Percentiles rank a stretch among this genome's conserved stretches.
Evolutionary conservation across 2,113 vertebrate genomes (phyloP).

Genomic region (Pleuronectes platessa): DNA sequence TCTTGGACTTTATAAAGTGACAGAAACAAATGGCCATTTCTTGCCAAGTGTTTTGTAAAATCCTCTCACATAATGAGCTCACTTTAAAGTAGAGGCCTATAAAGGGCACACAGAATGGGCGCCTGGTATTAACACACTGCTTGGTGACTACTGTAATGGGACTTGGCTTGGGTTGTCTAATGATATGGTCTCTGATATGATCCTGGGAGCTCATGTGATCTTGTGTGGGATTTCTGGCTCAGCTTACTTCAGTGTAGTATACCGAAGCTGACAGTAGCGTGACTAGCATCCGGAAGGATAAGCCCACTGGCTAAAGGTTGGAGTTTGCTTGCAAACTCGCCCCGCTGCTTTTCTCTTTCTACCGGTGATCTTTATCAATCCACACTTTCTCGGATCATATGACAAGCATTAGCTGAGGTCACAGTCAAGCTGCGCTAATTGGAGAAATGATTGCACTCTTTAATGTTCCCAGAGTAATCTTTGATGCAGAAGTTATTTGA

Average conservation of each 20-base stretch:
- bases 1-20: not conserved
- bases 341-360: not conserved
- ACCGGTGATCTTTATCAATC: conserved; percentile 46
- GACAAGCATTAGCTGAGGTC: conserved; percentile 61
- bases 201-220: conserved; percentile 60
- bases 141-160: conserved; percentile 6
- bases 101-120: not conserved
- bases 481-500: conserved; percentile 50
- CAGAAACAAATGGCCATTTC: not conserved
- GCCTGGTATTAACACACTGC: conserved; percentile 10
- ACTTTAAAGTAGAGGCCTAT: conserved; percentile 9
- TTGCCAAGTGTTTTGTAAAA: conserved; percentile 28
- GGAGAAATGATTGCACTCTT: conserved; percentile 27
- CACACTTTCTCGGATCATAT: conserved; percentile 52
- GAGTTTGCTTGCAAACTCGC: conserved; percentile 27
- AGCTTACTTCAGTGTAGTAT: conserved; percentile 43
- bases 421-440: conserved; percentile 46
- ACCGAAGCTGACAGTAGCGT: conserved; percentile 60
- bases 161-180: conserved; percentile 39
- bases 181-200: conserved; percentile 33
- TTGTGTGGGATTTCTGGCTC: conserved; percentile 27
- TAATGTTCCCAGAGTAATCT: conserved; percentile 46
- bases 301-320: conserved; percentile 42
- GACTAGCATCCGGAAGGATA: conserved; percentile 68
- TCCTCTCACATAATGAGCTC: conserved; percentile 35